Conservation (phyloP, 1,140 invertebrate species). For the Lordiphosa collinella region DNA sequence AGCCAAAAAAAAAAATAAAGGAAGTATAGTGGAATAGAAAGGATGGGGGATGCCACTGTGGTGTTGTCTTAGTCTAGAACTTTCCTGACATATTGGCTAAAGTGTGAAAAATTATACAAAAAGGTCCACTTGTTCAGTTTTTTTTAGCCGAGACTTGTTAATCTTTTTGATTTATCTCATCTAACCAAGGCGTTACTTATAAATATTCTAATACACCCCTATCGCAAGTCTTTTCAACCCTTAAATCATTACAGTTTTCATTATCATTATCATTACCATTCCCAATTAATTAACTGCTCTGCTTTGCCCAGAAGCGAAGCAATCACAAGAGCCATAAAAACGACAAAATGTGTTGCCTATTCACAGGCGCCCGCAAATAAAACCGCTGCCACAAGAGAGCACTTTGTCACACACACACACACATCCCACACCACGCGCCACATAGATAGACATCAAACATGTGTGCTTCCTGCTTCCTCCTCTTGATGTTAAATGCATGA, state of each 20-base stretch:
- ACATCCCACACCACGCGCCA: background rate
- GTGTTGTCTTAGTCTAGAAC: too few species aligned
- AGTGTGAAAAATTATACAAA: too few species aligned
- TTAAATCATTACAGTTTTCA: conserved; percentile 21
- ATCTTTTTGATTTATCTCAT: too few species aligned
- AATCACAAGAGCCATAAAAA: conserved; percentile 21
- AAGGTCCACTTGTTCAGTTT: too few species aligned
- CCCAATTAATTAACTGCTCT: conserved; percentile 33
- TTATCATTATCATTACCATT: conserved; percentile 4
- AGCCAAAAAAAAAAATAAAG: background rate
- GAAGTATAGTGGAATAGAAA: too few species aligned
- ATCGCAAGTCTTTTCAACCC: background rate
- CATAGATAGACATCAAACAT: background rate
- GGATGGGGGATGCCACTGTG: too few species aligned
- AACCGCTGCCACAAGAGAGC: conserved; percentile 10
- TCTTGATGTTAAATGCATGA: conserved; percentile 26
- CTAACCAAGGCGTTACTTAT: too few species aligned
- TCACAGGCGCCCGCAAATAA: background rate
- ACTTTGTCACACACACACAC: conserved; percentile 17
- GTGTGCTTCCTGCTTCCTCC: background rate
- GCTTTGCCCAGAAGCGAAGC: conserved; percentile 1
- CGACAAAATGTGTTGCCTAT: conserved; percentile 27
- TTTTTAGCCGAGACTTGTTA: too few species aligned
- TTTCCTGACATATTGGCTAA: too few species aligned
- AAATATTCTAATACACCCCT: background rate